A percentile compares a stretch with the other conserved stretches of the same genome.
Evolutionary conservation across 1,140 invertebrate genomes (phyloP).

Genomic region (Bombus terrestris): DNA sequence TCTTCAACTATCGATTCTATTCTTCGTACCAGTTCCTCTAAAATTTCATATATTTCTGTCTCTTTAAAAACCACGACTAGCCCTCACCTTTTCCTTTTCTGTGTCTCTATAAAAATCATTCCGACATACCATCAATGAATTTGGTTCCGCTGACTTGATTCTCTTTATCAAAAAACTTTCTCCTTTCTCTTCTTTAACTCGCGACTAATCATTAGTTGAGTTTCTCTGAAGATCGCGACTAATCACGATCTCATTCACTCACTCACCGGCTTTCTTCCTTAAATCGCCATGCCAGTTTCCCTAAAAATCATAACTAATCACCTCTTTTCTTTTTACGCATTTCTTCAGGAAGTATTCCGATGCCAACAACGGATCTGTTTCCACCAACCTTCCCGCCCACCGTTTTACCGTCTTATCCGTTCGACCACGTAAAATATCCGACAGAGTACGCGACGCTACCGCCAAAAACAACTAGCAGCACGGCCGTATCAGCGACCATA

Average conservation of each 20-base stretch:
- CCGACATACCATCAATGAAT: too few species aligned
- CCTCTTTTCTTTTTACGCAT: slow-evolving; percentile 9
- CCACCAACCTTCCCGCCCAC: slow-evolving; percentile 72
- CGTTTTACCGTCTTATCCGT: slow-evolving; percentile 73
- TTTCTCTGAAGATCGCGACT: too few species aligned
- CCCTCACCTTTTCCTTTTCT: too few species aligned
- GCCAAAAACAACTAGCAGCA: slow-evolving; percentile 4
- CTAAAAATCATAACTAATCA: neutral
- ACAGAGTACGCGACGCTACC: slow-evolving; percentile 65
- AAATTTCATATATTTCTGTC: too few species aligned
- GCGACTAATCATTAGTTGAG: too few species aligned
- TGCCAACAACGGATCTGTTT: slow-evolving; percentile 74
- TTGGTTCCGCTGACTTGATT: too few species aligned
- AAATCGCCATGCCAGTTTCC: neutral
- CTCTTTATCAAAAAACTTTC: too few species aligned
- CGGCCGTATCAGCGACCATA: slow-evolving; percentile 47
- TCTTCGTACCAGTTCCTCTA: too few species aligned
- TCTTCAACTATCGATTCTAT: too few species aligned
- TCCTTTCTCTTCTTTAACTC: too few species aligned
- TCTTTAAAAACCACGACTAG: too few species aligned
- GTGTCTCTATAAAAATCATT: too few species aligned
- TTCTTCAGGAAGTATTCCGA: slow-evolving; percentile 75
- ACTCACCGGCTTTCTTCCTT: neutral
- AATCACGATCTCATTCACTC: slow-evolving; percentile 20
- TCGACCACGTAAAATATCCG: slow-evolving; percentile 74